A percentile compares a stretch with the other conserved stretches of the same genome.
phyloP scores from a whole-genome alignment of 2,113 vertebrate genomes.

The Apus apus region DNA sequence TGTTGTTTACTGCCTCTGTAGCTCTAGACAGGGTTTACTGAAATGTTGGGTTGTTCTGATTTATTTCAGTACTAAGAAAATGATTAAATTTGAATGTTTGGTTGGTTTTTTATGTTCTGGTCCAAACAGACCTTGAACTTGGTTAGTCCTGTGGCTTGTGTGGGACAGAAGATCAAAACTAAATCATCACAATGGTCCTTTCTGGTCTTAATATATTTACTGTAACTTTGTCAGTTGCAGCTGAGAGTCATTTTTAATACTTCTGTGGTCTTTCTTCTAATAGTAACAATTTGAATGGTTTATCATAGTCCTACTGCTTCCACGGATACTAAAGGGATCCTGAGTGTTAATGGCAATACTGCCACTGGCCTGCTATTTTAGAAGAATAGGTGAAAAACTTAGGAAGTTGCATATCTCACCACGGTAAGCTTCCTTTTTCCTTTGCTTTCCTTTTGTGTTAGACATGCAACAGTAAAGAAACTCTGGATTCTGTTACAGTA shows the following conservation, averaged over 20 bases:
- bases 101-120: not conserved
- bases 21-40: not conserved
- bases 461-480: conserved; percentile 17
- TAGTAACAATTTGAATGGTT: conserved; percentile 72
- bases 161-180: conserved; percentile 60
- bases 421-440: conserved; percentile 65
- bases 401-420: conserved; percentile 65
- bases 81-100: not conserved
- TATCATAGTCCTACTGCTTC: conserved; percentile 69
- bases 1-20: not conserved
- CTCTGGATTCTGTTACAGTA: not conserved
- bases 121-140: not conserved
- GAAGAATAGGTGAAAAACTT: conserved; percentile 73
- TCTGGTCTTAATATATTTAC: conserved; percentile 48
- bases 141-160: conserved; percentile 54
- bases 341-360: conserved; percentile 70
- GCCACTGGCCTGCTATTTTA: conserved; percentile 71
- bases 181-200: conserved; percentile 73
- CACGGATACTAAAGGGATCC: conserved; percentile 69
- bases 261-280: conserved; percentile 70
- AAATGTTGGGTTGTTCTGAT: not conserved
- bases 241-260: conserved; percentile 65
- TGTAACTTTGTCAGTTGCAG: conserved; percentile 59
- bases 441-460: conserved; percentile 51
- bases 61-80: not conserved